These are phyloP conservation scores for Patagioenas fasciata DNA, from an alignment of 2,113 vertebrate species.

Conservation along the genomic window DNA sequence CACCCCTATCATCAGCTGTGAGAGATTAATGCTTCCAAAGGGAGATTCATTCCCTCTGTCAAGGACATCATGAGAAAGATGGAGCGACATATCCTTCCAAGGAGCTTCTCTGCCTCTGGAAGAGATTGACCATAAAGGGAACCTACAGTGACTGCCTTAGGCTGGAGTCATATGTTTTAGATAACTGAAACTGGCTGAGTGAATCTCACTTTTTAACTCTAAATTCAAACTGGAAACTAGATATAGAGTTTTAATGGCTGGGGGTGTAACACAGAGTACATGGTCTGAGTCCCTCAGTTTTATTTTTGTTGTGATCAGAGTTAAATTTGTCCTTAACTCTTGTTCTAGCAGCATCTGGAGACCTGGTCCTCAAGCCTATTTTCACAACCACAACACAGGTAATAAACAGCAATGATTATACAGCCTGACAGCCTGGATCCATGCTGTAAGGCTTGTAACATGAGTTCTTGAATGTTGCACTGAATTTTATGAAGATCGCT, in stretches of 20 bases:
- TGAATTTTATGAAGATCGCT: not conserved
- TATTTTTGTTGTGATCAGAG: not conserved
- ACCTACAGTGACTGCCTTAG: not conserved
- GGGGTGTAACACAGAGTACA: not conserved
- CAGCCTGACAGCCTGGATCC: not conserved
- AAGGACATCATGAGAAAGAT: not conserved
- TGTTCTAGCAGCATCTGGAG: not conserved
- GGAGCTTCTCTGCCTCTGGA: not conserved
- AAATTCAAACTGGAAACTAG: not conserved
- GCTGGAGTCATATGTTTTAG: not conserved
- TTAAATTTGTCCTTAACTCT: not conserved
- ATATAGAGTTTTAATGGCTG: not conserved
- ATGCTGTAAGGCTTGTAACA: not conserved
- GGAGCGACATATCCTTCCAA: fast-evolving
- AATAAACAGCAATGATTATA: not conserved
- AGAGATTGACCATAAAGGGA: not conserved
- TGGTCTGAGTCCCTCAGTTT: not conserved
- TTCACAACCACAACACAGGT: not conserved
- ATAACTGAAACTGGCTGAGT: not conserved
- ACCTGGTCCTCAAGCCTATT: not conserved
- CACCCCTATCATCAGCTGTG: not conserved
- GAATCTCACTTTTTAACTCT: not conserved
- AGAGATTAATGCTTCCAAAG: not conserved
- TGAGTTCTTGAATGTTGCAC: not conserved
- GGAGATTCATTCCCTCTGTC: not conserved